Evolutionary conservation across 2,113 vertebrate genomes (phyloP).

Genomic region (Cyanocitta stelleri): DNA sequence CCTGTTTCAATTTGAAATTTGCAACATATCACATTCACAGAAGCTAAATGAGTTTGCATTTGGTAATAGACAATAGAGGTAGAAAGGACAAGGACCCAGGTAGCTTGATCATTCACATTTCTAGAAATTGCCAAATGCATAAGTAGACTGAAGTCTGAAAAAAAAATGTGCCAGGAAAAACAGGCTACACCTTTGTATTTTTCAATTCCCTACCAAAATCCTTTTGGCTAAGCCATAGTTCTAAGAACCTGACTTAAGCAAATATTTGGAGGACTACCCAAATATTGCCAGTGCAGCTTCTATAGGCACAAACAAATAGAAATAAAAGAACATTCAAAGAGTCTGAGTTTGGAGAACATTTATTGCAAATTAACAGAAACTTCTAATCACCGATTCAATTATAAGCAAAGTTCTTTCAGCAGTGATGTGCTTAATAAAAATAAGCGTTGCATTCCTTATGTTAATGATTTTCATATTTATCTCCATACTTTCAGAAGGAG

Average conservation of each 20-base stretch:
- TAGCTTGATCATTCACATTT: background rate
- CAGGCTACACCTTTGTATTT: background rate
- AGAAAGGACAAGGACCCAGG: background rate
- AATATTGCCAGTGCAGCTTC: background rate
- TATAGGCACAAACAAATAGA: background rate
- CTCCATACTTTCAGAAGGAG: background rate
- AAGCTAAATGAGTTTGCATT: background rate
- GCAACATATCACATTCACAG: background rate
- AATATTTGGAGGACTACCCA: background rate
- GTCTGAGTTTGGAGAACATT: background rate
- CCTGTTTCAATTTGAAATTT: background rate
- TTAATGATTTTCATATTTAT: background rate
- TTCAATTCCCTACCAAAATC: background rate
- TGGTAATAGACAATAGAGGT: background rate
- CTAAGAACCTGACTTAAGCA: background rate
- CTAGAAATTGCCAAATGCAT: background rate
- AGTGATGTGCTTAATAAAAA: background rate
- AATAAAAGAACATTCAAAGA: background rate
- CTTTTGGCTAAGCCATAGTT: background rate
- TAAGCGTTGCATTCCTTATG: background rate
- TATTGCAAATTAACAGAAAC: background rate
- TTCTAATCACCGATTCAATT: background rate
- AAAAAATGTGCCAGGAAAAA: background rate
- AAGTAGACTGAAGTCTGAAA: background rate
- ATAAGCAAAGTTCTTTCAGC: background rate